Conservation (phyloP, 2,888 invertebrate species). For the Harpalus rufipes region DNA sequence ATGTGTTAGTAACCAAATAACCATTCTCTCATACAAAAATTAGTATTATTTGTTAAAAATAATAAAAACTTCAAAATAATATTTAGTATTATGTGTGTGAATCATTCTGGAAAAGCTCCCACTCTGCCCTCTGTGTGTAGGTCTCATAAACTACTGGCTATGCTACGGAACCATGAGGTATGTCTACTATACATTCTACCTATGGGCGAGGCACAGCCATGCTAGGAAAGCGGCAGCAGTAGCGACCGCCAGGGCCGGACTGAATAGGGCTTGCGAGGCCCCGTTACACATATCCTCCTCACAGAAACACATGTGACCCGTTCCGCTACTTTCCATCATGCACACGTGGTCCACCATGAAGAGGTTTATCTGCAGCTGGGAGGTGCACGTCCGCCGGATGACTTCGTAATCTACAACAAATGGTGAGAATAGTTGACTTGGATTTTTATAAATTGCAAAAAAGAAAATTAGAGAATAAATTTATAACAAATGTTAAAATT, state of each 20-base stretch:
- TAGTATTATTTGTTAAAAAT: background rate
- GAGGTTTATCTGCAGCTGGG: constrained; percentile 95
- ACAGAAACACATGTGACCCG: constrained; percentile 99
- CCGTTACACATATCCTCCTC: constrained; percentile 97
- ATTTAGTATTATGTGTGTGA: background rate
- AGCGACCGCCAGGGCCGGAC: constrained; percentile 37
- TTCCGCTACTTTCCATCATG: constrained; percentile 99
- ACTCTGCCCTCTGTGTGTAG: background rate
- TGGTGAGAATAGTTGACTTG: too few relatives aligned
- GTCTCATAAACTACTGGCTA: constrained; percentile 51
- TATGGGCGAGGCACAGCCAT: constrained; percentile 67
- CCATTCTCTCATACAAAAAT: background rate
- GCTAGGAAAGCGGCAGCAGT: constrained; percentile 55
- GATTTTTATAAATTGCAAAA: too few relatives aligned
- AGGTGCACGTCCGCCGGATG: constrained; percentile 94
- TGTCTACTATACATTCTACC: constrained; percentile 58
- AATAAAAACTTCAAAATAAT: background rate
- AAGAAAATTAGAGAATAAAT: too few relatives aligned
- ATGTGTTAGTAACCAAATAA: too few relatives aligned
- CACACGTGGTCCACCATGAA: constrained; percentile 99
- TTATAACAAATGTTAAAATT: too few relatives aligned
- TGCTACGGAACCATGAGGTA: constrained; percentile 45
- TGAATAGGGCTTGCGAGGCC: constrained; percentile 74
- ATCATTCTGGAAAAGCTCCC: background rate
- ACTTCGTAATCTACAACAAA: constrained; percentile 90